Base-by-base conservation (phyloP, 2,113 vertebrate species). In the Pteruthius melanotis region DNA sequence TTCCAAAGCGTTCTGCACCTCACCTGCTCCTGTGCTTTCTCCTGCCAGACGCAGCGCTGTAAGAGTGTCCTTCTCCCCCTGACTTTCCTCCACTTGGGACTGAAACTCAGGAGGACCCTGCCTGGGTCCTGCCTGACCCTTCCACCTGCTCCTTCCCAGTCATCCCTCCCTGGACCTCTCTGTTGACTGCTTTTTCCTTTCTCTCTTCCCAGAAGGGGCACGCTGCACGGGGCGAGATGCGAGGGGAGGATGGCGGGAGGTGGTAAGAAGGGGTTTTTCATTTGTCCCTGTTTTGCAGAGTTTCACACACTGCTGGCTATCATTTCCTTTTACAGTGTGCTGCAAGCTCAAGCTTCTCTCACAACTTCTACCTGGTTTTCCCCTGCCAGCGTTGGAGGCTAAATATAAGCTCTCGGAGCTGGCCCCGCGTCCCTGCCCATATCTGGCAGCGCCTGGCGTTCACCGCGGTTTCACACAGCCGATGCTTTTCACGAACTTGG, bases 321-420 rank as follows among this genome's bases (percentile, higher is more conserved):
- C 5, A 2, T 65, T 80, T 79, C 87, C 35, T 11, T 95, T 87
- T 90, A 65, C 60, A 81, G 90, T 59, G 65, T 17, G 49, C 90
- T 84, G 54, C 65, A 91, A 65, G 86, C 77, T 76, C 53, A 61
- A 68, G 57, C 44, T 40, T 11, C 74, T 89, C 90, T 84, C 31
- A 4, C 92, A 78, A 84, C 83, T 79, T 76, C 88, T 77, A 89
- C 82, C 90, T 65, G 85, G 6, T 54, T 87, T 84, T 91, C 49
- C 90, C 72, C 68, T 93, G 96, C 83, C 93, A 96, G 92, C 71
- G 59, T 1, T 8, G 5, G 33, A 47, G 52, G 95, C 96, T 95
- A 96, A 97, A 96, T 95, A 97, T 94, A 97, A 97, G 90, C 81
- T 74, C 7, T 1, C 0, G 9, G 91, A 95, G 89, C 81, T 44